phyloP scores from a whole-genome alignment of 2,797 vertebrate genomes.

The Rhynchonycteris naso region DNA sequence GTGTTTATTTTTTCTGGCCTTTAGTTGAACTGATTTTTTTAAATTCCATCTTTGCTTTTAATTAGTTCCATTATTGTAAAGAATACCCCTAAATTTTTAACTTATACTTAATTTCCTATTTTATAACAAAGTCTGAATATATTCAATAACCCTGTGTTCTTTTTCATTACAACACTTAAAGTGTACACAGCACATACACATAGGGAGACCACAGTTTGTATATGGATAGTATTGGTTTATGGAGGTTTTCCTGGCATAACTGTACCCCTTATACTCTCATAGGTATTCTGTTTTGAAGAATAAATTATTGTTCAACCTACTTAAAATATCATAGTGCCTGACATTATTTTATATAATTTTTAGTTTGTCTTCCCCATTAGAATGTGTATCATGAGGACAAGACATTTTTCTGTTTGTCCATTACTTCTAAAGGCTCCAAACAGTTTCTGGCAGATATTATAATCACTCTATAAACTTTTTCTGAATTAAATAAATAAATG shows the following conservation, averaged over 20 bases:
- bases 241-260: neutral
- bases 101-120: neutral
- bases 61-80: slow-evolving; percentile 12
- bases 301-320: neutral
- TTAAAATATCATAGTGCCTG: neutral
- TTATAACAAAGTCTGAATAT: neutral
- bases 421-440: neutral
- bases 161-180: neutral
- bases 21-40: neutral
- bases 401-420: neutral
- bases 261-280: neutral
- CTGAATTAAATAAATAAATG: neutral
- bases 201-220: too few species aligned
- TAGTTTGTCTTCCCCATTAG: neutral
- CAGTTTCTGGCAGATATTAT: neutral
- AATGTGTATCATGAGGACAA: neutral
- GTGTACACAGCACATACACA: neutral
- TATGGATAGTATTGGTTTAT: neutral
- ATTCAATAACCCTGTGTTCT: neutral
- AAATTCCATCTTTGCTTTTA: neutral
- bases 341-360: neutral
- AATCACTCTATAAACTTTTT: neutral
- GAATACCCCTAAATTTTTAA: neutral
- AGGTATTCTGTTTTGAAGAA: neutral
- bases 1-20: neutral